Conservation (phyloP, 2,888 invertebrate genomes). For the Tuta absoluta region DNA sequence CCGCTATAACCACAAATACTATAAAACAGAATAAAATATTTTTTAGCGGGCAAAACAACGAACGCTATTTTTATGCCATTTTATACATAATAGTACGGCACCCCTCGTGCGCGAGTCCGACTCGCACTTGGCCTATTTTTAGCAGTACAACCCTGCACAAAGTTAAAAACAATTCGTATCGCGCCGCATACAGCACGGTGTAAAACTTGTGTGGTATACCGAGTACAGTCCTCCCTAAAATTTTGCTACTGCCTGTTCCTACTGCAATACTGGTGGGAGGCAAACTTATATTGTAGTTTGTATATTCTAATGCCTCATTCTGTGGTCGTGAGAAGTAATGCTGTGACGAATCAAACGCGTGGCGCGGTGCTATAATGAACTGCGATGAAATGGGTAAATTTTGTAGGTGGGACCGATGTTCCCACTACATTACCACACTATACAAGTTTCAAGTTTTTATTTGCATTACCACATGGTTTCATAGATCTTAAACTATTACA, state of each 20-base stretch:
- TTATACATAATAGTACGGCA: too few relatives aligned
- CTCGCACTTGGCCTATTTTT: too few relatives aligned
- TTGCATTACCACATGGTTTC: too few relatives aligned
- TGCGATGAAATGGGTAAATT: not conserved
- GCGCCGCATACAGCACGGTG: too few relatives aligned
- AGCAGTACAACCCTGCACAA: not conserved
- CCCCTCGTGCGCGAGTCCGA: too few relatives aligned
- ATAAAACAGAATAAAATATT: too few relatives aligned
- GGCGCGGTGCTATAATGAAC: not conserved
- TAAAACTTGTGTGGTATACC: not conserved
- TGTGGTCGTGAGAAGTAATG: not conserved
- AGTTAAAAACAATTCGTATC: too few relatives aligned
- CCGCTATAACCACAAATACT: too few relatives aligned
- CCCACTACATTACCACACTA: not conserved
- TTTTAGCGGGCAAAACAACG: too few relatives aligned
- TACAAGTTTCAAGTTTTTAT: too few relatives aligned
- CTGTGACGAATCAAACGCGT: conserved; percentile 9
- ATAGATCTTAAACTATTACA: too few relatives aligned
- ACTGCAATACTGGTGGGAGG: not conserved
- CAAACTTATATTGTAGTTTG: not conserved
- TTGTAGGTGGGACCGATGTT: conserved; percentile 2
- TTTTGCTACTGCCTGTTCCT: not conserved
- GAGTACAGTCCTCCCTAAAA: not conserved
- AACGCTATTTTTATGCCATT: too few relatives aligned
- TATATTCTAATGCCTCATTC: not conserved